These are phyloP conservation scores for Diaprepes abbreviatus DNA, from an alignment of 2,888 invertebrate species.

Conservation along the genomic window DNA sequence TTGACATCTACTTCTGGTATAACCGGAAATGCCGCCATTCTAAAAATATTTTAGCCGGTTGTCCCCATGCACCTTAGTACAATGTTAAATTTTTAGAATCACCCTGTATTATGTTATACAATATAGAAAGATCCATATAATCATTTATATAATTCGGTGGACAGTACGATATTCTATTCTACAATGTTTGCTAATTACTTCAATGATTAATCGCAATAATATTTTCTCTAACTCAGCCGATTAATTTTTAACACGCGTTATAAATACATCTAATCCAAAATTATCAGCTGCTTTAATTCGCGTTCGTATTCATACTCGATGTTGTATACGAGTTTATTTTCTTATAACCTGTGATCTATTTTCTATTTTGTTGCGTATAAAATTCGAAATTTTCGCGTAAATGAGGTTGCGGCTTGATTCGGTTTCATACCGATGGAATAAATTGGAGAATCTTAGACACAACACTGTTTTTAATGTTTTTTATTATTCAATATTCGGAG, in stretches of 20 bases:
- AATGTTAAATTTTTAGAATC: too few relatives aligned
- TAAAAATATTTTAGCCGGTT: too few relatives aligned
- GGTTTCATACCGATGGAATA: neutral
- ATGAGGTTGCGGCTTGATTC: slow-evolving; percentile 11
- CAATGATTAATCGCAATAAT: slow-evolving; percentile 40
- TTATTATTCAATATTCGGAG: too few relatives aligned
- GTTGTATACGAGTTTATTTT: slow-evolving; percentile 33
- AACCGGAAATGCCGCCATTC: too few relatives aligned
- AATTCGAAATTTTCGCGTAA: slow-evolving; percentile 32
- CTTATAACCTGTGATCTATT: slow-evolving; percentile 43
- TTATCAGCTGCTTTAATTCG: slow-evolving; percentile 24
- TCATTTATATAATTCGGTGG: too few relatives aligned
- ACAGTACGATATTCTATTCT: too few relatives aligned
- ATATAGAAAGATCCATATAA: too few relatives aligned
- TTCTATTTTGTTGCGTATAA: slow-evolving; percentile 38
- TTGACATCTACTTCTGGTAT: too few relatives aligned
- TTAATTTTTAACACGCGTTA: slow-evolving; percentile 43
- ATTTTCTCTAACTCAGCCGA: slow-evolving; percentile 36
- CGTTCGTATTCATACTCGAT: neutral
- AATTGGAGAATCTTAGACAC: slow-evolving; percentile 11
- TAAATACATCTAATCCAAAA: slow-evolving; percentile 40
- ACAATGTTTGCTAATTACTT: neutral
- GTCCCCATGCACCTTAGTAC: too few relatives aligned
- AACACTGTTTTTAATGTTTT: slow-evolving; percentile 2
- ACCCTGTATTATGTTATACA: too few relatives aligned